Conservation (phyloP, 1,140 invertebrate species). For the Chironomus striatipennis region DNA sequence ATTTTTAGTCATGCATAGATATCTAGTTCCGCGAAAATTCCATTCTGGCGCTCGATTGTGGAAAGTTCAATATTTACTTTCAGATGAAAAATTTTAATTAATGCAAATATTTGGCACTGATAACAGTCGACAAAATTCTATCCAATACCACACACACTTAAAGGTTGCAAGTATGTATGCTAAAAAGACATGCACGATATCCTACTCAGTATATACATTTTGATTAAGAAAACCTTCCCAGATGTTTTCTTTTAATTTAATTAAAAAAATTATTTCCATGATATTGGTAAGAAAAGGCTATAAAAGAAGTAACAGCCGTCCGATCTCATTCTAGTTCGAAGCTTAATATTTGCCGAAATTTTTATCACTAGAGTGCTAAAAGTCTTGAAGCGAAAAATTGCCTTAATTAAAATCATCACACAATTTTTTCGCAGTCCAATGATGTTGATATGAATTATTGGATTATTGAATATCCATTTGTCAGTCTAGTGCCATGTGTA, state of each 20-base stretch:
- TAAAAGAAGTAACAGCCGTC: neutral
- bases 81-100: too few species aligned
- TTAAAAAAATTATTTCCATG: neutral
- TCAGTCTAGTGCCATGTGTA: neutral
- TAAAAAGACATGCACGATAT: neutral
- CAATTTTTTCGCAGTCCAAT: neutral
- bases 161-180: neutral
- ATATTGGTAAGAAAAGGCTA: neutral
- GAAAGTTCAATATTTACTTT: too few species aligned
- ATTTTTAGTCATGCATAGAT: too few species aligned
- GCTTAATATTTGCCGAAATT: neutral
- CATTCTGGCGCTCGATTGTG: too few species aligned
- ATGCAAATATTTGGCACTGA: too few species aligned
- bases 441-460: neutral
- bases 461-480: neutral
- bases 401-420: neutral
- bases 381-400: neutral
- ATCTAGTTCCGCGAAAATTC: too few species aligned
- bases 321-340: neutral
- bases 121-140: too few species aligned
- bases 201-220: neutral
- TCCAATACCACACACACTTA: too few species aligned
- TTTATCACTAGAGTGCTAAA: neutral
- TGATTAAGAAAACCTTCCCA: neutral
- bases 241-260: conserved; percentile 4